Evolutionary conservation across 1,140 invertebrate genomes (phyloP), one percentile per base, ranked within the genome.

Genomic region (Cotesia glomerata): DNA sequence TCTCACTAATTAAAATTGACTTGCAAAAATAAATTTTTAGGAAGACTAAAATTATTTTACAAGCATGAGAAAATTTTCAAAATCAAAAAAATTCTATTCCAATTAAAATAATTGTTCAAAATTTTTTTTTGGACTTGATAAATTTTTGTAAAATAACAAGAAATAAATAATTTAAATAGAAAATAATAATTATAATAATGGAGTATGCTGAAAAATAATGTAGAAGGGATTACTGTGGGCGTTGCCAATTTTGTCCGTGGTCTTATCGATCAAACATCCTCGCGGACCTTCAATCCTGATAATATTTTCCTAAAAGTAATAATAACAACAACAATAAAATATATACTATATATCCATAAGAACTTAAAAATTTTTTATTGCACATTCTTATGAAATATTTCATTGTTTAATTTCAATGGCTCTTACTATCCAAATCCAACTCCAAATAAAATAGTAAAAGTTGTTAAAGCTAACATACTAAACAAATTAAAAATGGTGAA

Each of bases 261-360:
- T 76, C 64, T 75, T 81, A 82, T 82, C 81, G 81, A 82, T 78
- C 81, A 82, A 82, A 82, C 72, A 65, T 65, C 73, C 74, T 72
- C 71, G 52, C 66, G 34, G 74, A 67, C 74, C 70, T 56, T 45
- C 62, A 64, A 64, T 14, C 36, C 62, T 36, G 9, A 52, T 66
- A 54, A 18, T 35, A 65, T 56, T 45, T 9, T 9, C 32, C 32
- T 16, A n/a, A 64, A 64, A 16, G 11, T 64, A 26, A 26, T 26
- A 26, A 26, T 26, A 26, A 26, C 1, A 26, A 26, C 26, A 26
- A 52, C 14, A 62, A 32, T 35, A 3, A 62, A 5, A 13, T 51
- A n/a, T 65, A 9, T 49, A 5, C n/a, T 16, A 51, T 58, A 26
- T 5, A n/a, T 54, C 5, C 14, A 54, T 18, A 54, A n/a, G 16